Evolutionary conservation across 2,888 invertebrate species (phyloP).

Genomic region (Lasioglossum calceatum): DNA sequence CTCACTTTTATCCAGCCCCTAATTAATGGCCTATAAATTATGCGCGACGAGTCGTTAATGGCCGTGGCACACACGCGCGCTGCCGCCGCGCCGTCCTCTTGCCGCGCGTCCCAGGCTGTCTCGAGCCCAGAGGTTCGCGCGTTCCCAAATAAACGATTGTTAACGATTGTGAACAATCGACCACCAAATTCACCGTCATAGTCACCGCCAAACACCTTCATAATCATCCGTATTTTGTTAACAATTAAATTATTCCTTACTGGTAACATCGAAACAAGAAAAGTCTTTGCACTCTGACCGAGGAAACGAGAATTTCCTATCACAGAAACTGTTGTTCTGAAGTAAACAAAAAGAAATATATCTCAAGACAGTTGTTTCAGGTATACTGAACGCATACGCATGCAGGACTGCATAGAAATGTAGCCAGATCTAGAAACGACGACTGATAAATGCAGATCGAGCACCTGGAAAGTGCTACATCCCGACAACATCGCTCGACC

Average conservation of each 20-base stretch:
- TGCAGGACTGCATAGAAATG: neutral
- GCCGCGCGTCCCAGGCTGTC: slow-evolving; percentile 24
- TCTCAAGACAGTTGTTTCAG: no score
- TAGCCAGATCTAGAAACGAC: neutral
- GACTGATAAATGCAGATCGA: neutral
- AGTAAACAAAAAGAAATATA: neutral
- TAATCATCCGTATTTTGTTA: neutral
- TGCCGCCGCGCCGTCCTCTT: neutral
- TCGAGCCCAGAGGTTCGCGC: slow-evolving; percentile 25
- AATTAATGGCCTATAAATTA: slow-evolving; percentile 84
- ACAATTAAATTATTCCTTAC: neutral
- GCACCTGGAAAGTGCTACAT: neutral
- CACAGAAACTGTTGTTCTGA: neutral
- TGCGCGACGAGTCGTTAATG: slow-evolving; percentile 80
- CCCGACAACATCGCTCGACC: neutral
- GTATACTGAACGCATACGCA: neutral
- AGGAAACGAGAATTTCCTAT: neutral
- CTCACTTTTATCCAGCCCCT: slow-evolving; percentile 77
- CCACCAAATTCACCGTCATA: slow-evolving; percentile 32
- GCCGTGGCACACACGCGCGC: slow-evolving; percentile 58
- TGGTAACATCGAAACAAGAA: neutral
- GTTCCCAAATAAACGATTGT: slow-evolving; percentile 62
- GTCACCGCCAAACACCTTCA: neutral
- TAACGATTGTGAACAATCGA: slow-evolving; percentile 62
- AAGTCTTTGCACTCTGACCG: neutral